Conservation (phyloP, 1,140 invertebrate species). For the Lucilia sericata region DNA sequence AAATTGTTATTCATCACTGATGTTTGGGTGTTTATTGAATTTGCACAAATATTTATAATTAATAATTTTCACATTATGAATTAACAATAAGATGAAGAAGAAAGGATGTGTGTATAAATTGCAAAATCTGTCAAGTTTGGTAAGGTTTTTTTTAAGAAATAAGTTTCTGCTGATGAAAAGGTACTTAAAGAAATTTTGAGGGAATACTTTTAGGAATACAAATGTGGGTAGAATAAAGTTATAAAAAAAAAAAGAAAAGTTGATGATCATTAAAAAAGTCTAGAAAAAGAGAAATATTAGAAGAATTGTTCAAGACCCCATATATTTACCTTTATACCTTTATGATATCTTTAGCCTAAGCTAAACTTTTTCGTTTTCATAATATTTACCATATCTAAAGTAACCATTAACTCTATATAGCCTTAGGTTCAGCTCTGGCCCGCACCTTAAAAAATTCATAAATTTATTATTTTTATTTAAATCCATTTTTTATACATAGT, state of each 20-base stretch:
- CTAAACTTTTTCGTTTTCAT: too few relatives aligned
- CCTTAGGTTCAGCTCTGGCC: neutral
- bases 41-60: conserved; percentile 24
- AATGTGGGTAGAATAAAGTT: neutral
- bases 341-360: too few relatives aligned
- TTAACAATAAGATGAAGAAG: neutral
- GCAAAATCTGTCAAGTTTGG: neutral
- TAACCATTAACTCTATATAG: too few relatives aligned
- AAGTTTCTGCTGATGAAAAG: neutral
- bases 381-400: too few relatives aligned
- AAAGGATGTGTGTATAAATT: neutral
- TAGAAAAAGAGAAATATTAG: too few relatives aligned
- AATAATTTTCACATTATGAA: conserved; percentile 23
- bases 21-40: conserved; percentile 28
- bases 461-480: neutral
- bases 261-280: too few relatives aligned
- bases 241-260: too few relatives aligned
- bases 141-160: neutral
- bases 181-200: neutral
- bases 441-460: neutral
- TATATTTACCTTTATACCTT: too few relatives aligned
- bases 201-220: neutral
- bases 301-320: too few relatives aligned
- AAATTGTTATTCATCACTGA: neutral
- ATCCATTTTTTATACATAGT: neutral